Evolutionary conservation across 2,888 invertebrate species (phyloP).

Genomic region (Serripes groenlandicus): DNA sequence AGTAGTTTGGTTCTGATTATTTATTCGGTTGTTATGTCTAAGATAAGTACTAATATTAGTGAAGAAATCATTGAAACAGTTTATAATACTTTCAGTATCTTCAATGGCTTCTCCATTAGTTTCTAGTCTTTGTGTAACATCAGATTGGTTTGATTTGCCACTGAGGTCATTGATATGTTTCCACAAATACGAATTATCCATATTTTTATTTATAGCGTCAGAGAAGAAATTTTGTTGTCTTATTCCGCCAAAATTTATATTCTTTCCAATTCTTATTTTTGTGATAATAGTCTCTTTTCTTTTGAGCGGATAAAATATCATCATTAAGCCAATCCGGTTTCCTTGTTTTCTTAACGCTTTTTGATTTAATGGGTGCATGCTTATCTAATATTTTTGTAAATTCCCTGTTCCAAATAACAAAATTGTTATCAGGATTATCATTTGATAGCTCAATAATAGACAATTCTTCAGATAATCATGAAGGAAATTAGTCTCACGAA

Average conservation of each 20-base stretch:
- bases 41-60: background rate
- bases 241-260: background rate
- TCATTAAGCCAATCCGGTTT: background rate
- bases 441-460: background rate
- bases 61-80: background rate
- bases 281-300: background rate
- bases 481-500: background rate
- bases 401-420: background rate
- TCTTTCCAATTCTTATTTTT: background rate
- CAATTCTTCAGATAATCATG: background rate
- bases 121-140: background rate
- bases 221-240: constrained; percentile 1
- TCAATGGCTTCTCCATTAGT: background rate
- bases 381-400: background rate
- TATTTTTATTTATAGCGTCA: background rate
- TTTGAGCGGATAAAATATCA: background rate
- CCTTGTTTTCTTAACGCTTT: background rate
- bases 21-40: background rate
- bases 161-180: background rate
- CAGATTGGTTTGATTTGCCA: background rate
- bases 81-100: background rate
- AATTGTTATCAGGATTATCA: background rate
- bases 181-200: background rate
- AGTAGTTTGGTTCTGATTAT: too few relatives aligned
- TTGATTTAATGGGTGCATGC: background rate